Base-by-base conservation (phyloP, 2,113 vertebrate species). In the Narcine bancroftii region DNA sequence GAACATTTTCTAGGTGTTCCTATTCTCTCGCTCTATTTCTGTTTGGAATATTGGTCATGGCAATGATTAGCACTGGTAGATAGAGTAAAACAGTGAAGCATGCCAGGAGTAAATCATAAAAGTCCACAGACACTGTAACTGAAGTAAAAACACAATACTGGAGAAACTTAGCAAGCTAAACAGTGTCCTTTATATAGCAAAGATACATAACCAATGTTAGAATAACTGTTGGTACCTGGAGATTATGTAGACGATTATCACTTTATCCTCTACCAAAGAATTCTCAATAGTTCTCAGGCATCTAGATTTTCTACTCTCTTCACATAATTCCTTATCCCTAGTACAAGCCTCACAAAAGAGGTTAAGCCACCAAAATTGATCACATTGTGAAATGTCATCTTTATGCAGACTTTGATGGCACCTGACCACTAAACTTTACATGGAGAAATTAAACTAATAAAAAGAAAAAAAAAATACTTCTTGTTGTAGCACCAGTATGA, bases 371-470 rank as follows among this genome's bases (percentile, higher is more conserved):
- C 24, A 42, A 76, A 39, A 17, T 47, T 6, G 26, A 24, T 26
- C 6, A 29, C 29, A 33, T 71, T 71, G 4, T 71, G 69, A 33
- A 72, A 29, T 72, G 29, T 1, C 26, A 29, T 71, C 21, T 71
- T 71, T 5, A 71, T 29, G 24, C 26, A 71, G 26, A 71, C 21
- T 71, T 29, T 24, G 69, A 33, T 26, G 26, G 26, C 69, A 71
- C 29, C 69, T 26, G 3, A 4, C 6, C 45, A 53, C 10, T 39
- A 2, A 26, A 50, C 77, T 81, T 7, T 0, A 77, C 92, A 92
- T 87, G 92, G 0, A 92, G 3, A 13, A 21, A 66, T 45, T 93
- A 93, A 87, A 92, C 0, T n/a, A 93, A 92, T 1, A 94, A 26
- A 53, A 60, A 93, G 2, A n/a, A 17, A 29, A 60, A 56, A 45